Percentiles rank a stretch among this genome's conserved stretches.
Evolutionary conservation across 2,113 vertebrate genomes (phyloP).

Genomic region (Calypte anna): DNA sequence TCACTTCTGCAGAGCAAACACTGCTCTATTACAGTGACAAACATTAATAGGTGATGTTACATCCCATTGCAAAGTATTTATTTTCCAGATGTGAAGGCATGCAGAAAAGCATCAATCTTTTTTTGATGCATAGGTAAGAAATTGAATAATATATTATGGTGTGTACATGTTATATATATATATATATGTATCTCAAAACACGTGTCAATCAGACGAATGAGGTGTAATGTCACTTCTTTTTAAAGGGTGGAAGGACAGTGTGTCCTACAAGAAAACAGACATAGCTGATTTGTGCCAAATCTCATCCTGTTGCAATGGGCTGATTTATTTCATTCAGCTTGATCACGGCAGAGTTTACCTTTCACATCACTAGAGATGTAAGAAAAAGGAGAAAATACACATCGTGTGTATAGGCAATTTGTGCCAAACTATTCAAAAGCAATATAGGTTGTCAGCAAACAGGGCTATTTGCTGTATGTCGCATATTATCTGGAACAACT

Average conservation of each 20-base stretch:
- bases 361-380: constrained; percentile 17
- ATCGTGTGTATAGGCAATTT: constrained; percentile 40
- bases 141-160: neutral
- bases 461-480: constrained; percentile 63
- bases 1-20: neutral
- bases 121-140: neutral
- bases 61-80: neutral
- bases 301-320: neutral
- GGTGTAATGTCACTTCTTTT: neutral
- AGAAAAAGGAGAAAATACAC: constrained; percentile 7
- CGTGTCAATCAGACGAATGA: neutral
- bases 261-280: neutral
- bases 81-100: neutral
- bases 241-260: neutral
- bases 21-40: neutral
- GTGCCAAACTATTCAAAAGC: constrained; percentile 63
- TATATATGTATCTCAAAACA: neutral
- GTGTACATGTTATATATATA: neutral
- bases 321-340: constrained; percentile 15
- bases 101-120: neutral
- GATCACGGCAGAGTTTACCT: neutral
- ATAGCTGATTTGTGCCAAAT: neutral
- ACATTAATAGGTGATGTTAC: neutral
- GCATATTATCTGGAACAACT: constrained; percentile 61
- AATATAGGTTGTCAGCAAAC: constrained; percentile 63